phyloP scores from a whole-genome alignment of 35 echinoderm and acorn worm species.

The Apostichopus parvimensis region DNA sequence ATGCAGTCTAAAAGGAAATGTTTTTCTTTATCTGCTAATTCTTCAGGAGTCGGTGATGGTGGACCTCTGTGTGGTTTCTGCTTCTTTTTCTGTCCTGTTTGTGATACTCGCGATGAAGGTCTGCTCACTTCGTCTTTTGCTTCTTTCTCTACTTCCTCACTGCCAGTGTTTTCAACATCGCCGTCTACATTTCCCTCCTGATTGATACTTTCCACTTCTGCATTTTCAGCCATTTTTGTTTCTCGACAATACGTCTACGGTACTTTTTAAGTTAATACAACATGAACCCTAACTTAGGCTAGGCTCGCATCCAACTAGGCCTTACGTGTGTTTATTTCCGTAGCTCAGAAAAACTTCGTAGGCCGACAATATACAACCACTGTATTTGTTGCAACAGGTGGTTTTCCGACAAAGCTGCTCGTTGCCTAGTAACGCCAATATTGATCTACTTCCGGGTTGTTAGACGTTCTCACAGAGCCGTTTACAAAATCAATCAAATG shows the following conservation, averaged over 20 bases:
- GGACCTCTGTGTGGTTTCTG: conserved; percentile 71
- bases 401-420: neutral
- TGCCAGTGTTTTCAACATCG: neutral
- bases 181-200: conserved; percentile 1
- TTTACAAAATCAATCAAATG: too few species aligned
- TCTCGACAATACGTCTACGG: too few species aligned
- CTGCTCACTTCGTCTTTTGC: neutral
- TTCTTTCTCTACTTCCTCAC: conserved; percentile 23
- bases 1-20: conserved; percentile 93
- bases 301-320: too few species aligned
- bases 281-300: too few species aligned
- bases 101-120: neutral
- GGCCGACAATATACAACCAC: too few species aligned
- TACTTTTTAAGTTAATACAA: too few species aligned
- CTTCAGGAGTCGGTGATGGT: conserved; percentile 72
- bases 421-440: neutral
- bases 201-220: neutral
- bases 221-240: neutral
- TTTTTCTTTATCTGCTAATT: conserved; percentile 77
- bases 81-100: neutral
- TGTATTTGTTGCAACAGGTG: too few species aligned
- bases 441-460: neutral
- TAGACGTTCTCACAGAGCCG: too few species aligned
- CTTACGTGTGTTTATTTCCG: too few species aligned
- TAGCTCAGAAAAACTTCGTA: too few species aligned